Percentiles rank a stretch among this genome's conserved stretches.
Conservation (phyloP, 1,140 invertebrate species). For the Bombus sylvicola region DNA sequence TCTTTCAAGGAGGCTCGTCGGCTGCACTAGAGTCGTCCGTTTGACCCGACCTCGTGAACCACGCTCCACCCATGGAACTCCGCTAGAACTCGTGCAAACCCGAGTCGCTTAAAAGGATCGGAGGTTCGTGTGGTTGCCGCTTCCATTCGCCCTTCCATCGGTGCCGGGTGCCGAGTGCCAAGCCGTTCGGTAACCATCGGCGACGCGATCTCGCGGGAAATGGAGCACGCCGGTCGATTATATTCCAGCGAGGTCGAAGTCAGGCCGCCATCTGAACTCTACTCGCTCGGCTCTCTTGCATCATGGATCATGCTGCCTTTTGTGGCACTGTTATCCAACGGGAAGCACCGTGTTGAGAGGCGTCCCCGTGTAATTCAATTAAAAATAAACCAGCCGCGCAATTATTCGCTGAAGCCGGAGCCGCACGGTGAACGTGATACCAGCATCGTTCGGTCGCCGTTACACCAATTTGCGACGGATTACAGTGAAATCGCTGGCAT, state of each 20-base stretch:
- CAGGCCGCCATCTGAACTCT: slow-evolving; percentile 52
- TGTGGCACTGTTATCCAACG: slow-evolving; percentile 48
- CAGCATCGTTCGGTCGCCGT: slow-evolving; percentile 13
- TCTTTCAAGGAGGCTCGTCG: slow-evolving; percentile 25
- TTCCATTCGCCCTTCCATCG: slow-evolving; percentile 18
- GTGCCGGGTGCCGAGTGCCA: neutral
- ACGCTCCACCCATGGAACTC: slow-evolving; percentile 65
- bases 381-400: slow-evolving; percentile 37
- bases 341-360: neutral
- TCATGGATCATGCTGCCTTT: slow-evolving; percentile 53
- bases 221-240: slow-evolving; percentile 77
- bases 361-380: slow-evolving; percentile 37
- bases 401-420: neutral
- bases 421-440: neutral
- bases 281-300: slow-evolving; percentile 41
- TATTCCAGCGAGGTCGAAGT: slow-evolving; percentile 64
- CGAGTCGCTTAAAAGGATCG: slow-evolving; percentile 73
- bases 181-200: slow-evolving; percentile 46
- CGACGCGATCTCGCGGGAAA: slow-evolving; percentile 73
- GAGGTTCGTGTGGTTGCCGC: slow-evolving; percentile 57
- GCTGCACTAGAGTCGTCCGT: slow-evolving; percentile 65
- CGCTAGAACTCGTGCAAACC: slow-evolving; percentile 67
- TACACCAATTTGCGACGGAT: slow-evolving; percentile 36
- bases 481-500: slow-evolving; percentile 22
- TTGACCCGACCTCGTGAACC: slow-evolving; percentile 79